Evolutionary conservation across 2,888 invertebrate species (phyloP), one percentile per base, ranked within the genome.

Genomic region (Gymnocheta viridis): DNA sequence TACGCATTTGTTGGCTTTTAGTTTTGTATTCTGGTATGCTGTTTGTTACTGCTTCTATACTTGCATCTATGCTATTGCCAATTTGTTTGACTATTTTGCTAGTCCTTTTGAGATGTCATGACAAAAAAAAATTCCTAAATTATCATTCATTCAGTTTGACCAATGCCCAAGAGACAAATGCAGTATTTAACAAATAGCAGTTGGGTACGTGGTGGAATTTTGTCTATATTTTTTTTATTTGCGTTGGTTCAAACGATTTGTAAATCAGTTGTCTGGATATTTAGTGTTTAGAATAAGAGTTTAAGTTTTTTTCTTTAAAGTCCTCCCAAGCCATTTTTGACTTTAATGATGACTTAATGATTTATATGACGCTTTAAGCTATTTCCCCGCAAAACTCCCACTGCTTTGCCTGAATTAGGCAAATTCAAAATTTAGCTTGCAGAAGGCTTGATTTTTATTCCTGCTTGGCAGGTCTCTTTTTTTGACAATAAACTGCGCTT

Each of bases 121-220:
- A 54, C 32, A 19, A 51, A 24, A 51, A 66, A 51, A 5, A 49
- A 60, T 66, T 35, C 35, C 19, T 22, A 70, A 54, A 69, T 78
- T 81, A 78, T 72, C 60, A 73, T 62, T 47, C 72, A 84, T 84
- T 84, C 77, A 73, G 81, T 77, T 84, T 84, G 81, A 73, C 81
- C 81, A 84, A 81, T 81, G 72, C 72, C 66, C 72, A 77, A 29
- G 56, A 80, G 72, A 35, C 44, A 64, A 62, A 19, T 70, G 74
- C 70, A 82, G 32, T 70, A n/a, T 73, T 72, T 72, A 24, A 24
- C 12, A 44, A 32, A 62, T 54, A 49, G 49, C 10, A 44, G 32
- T 74, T 51, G 60, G 29, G 38, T 49, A 41, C n/a, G 35, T 19
- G 41, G 19, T 10, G 7, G n/a, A 38, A 22, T 60, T 60, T 51